Percentiles rank a stretch among this genome's conserved stretches.
These are phyloP conservation scores for Ornithoptera priamus DNA, from an alignment of 2,888 invertebrate species.

Conservation along the genomic window DNA sequence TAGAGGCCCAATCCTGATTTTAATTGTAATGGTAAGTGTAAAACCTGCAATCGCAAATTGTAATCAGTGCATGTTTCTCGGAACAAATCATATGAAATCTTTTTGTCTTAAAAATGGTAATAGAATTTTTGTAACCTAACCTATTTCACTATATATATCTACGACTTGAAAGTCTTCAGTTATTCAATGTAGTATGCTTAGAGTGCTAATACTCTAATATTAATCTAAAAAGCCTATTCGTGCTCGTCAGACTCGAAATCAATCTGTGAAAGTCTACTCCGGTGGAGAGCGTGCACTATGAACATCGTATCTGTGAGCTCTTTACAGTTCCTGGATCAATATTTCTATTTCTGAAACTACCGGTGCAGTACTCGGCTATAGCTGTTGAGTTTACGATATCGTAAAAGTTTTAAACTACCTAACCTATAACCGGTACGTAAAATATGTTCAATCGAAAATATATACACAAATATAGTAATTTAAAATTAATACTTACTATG, in stretches of 20 bases:
- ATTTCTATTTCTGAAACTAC: background rate
- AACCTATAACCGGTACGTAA: too few relatives aligned
- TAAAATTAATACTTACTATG: too few relatives aligned
- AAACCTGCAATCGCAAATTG: background rate
- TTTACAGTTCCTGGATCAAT: background rate
- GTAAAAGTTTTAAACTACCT: background rate
- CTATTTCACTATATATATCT: background rate
- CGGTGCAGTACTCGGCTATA: background rate
- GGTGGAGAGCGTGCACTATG: background rate
- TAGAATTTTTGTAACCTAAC: too few relatives aligned
- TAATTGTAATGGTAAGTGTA: slow-evolving; percentile 52
- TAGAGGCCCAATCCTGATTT: slow-evolving; percentile 35
- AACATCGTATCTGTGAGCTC: background rate
- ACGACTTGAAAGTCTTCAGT: background rate
- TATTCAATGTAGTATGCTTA: background rate
- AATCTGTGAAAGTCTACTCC: background rate
- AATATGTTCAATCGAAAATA: too few relatives aligned
- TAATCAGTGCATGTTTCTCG: background rate
- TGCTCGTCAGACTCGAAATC: background rate
- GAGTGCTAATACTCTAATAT: background rate
- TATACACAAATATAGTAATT: too few relatives aligned
- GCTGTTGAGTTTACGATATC: background rate
- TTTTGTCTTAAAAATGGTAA: background rate
- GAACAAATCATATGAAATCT: background rate
- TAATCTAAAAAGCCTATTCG: background rate